Base-by-base conservation (phyloP, 2,888 invertebrate genomes). In the Tuta absoluta region DNA sequence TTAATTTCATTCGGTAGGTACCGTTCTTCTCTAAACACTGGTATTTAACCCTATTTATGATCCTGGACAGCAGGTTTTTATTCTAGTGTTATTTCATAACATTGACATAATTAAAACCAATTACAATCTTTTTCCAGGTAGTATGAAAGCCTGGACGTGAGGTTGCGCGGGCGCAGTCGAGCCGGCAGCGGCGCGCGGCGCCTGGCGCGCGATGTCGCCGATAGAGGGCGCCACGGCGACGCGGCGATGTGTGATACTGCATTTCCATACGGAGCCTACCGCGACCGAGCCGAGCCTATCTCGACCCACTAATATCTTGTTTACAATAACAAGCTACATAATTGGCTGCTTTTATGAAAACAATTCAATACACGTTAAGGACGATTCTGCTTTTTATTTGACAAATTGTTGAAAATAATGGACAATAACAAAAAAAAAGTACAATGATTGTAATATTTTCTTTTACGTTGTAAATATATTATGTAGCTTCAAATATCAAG, bases 241-340 rank as follows among this genome's bases (percentile, higher is more conserved):
- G 78, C 79, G 81, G 77, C 83, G 87, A 88, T 87, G 80, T 79
- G 77, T 82, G 85, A 86, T 86, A 86, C 76, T 72, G 74, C 80
- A 91, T 90, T 91, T 87, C 83, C 88, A 91, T 89, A 86, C 79
- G 75, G 80, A 19, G 17, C 56, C 28, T 24, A 12, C 24, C 56
- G 56, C 24, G 24, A 14, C 24, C 28, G n/a, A 2, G 23, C 24
- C 28, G n/a, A 2, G 56, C 28, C 56, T 56, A 56, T 56, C 56
- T 56, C 51, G 14, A 1, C 28, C 10, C 12, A 24, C 56, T 56
- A 56, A 56, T 56, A 56, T 56, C 28, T 24, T 56, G 56, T 56
- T 56, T n/a, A 56, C 56, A 56, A n/a, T 56, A 56, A 56, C 56
- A 51, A 51, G 21, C 21, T 51, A 21, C 21, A 41, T 41, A 41